These are phyloP conservation scores for Aradophagus sp. DNA, from an alignment of 1,140 invertebrate genomes.

Conservation along the genomic window DNA sequence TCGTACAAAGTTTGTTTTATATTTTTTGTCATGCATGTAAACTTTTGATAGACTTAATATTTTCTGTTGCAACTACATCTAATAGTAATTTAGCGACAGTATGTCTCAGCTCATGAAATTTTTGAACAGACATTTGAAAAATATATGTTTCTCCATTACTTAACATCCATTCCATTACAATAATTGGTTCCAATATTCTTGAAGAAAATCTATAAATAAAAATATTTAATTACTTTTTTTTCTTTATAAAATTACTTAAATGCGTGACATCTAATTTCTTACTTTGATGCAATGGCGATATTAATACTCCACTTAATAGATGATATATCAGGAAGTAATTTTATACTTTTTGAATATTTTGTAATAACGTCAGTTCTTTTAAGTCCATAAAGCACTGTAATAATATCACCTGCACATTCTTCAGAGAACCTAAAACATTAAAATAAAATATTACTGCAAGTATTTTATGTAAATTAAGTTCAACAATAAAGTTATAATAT, in stretches of 20 bases:
- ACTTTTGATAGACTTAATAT: slow-evolving; percentile 61
- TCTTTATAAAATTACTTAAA: too few relatives aligned
- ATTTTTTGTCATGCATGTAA: background rate
- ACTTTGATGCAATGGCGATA: slow-evolving; percentile 71
- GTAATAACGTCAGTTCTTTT: slow-evolving; percentile 59
- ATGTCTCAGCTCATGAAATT: slow-evolving; percentile 70
- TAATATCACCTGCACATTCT: slow-evolving; percentile 68
- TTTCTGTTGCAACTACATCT: slow-evolving; percentile 66
- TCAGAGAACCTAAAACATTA: slow-evolving; percentile 66
- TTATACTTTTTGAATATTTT: slow-evolving; percentile 60
- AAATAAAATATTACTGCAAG: too few relatives aligned
- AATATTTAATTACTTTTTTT: too few relatives aligned
- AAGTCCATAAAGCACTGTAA: slow-evolving; percentile 65
- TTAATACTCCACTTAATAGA: slow-evolving; percentile 69
- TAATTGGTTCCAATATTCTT: slow-evolving; percentile 68
- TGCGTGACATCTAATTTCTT: too few relatives aligned
- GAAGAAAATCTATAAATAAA: too few relatives aligned
- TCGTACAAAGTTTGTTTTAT: too few relatives aligned
- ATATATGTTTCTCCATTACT: slow-evolving; percentile 63
- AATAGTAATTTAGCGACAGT: slow-evolving; percentile 68
- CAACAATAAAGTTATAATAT: too few relatives aligned
- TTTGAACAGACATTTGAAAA: slow-evolving; percentile 68
- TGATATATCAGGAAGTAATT: slow-evolving; percentile 62
- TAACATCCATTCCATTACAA: slow-evolving; percentile 71
- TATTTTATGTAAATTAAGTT: too few relatives aligned